Evolutionary conservation across 2,888 invertebrate species (phyloP), one percentile per base, ranked within the genome.

Genomic region (Tinea trinotella): DNA sequence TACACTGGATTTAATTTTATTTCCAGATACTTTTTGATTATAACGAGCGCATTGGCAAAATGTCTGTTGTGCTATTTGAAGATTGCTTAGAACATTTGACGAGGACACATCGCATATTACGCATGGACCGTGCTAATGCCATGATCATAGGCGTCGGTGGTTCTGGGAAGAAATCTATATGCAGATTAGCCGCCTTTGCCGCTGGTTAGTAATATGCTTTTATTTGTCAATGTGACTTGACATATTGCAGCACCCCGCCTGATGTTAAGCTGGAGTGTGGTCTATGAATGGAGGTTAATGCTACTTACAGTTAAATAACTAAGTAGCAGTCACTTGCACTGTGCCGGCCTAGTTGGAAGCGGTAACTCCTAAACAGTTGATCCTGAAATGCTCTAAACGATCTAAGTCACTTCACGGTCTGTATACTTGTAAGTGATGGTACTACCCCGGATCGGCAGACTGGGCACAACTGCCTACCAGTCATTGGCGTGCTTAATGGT

Each of bases 31-130:
- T 96, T 44, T 94, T 94, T 61, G 93, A 96, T 61, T 96, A 93
- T 75, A 94, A 93, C 68, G 95, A 95, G 61, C 88, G 89, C 18
- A 85, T 89, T 52, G 87, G 87, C 56, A 91, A 92, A 66, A 87
- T 97, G 81, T 91, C 90, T 18, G 87, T 97, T 59, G 96, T 97
- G 0, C 83, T 97, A 18, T 97, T 97, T 70, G 94, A 97, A 67
- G 96, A 97, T 68, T 97, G 96, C 40, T 76, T 97, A 53, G 96
- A 97, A 67, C 97, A 98, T 73, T 71, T 97, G 65, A 97, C 95
- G 0, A 88, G 97, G 48, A 89, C 96, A 9, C 96, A 97, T 63
- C 90, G 97, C 17, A 92, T 92, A 0, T 81, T 97, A 57, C 88
- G 97, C 59, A 91, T 96, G 90, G 89, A 93, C 66, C 81, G 92